These are phyloP conservation scores for Coboldia fuscipes DNA, from an alignment of 1,140 invertebrate species.

Conservation along the genomic window DNA sequence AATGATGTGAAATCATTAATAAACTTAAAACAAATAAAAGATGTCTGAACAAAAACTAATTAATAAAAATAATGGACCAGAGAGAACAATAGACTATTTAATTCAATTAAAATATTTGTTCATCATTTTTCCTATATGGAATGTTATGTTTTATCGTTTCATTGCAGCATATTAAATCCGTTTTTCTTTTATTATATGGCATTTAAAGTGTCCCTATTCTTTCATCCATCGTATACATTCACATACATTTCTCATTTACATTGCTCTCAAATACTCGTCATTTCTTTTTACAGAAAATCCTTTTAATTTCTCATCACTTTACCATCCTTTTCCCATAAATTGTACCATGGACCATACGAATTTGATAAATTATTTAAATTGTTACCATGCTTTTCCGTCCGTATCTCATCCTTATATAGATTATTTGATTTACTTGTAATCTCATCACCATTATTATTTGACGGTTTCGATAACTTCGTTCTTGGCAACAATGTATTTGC, in stretches of 20 bases:
- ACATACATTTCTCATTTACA: constrained; percentile 9
- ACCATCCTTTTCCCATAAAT: constrained; percentile 46
- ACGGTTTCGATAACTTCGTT: constrained; percentile 38
- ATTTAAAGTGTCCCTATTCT: constrained; percentile 4
- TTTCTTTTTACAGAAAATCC: too few relatives aligned
- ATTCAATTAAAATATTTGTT: too few relatives aligned
- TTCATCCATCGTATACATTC: constrained; percentile 9
- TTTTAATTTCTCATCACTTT: too few relatives aligned
- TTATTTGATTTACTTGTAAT: constrained; percentile 4
- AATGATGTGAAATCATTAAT: too few relatives aligned
- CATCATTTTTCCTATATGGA: too few relatives aligned
- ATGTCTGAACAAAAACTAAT: too few relatives aligned
- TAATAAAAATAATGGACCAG: too few relatives aligned
- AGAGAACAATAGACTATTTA: too few relatives aligned
- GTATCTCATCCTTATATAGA: constrained; percentile 3
- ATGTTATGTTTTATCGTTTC: too few relatives aligned
- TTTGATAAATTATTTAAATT: constrained; percentile 20
- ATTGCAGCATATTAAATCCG: too few relatives aligned
- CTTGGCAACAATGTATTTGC: constrained; percentile 38
- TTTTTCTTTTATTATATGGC: too few relatives aligned
- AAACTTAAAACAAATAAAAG: too few relatives aligned
- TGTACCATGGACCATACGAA: constrained; percentile 71
- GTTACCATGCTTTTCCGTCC: constrained; percentile 15
- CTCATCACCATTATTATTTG: constrained; percentile 19
- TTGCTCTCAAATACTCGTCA: constrained; percentile 22